Percentiles rank a stretch among this genome's conserved stretches.
Evolutionary conservation across 1,140 invertebrate genomes (phyloP).

Genomic region (Mamestra configurata): DNA sequence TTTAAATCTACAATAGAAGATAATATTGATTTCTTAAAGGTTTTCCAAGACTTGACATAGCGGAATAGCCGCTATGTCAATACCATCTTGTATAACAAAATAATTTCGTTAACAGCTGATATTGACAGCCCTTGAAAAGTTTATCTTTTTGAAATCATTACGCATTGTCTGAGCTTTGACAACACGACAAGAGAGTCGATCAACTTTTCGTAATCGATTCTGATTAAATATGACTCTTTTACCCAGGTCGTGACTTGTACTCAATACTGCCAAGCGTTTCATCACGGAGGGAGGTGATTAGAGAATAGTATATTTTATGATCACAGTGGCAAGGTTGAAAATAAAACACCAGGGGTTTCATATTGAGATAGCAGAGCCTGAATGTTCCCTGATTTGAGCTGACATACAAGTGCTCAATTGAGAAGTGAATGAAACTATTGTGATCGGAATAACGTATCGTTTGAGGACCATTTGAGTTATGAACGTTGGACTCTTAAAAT

Average conservation of each 20-base stretch:
- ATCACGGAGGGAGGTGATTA: conserved; percentile 46
- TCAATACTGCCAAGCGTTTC: conserved; percentile 57
- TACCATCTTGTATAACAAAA: conserved; percentile 7
- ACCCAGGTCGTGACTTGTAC: conserved; percentile 59
- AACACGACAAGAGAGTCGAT: conserved; percentile 43
- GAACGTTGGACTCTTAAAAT: conserved; percentile 58
- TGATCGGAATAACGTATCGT: conserved; percentile 61
- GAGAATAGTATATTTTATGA: conserved; percentile 8
- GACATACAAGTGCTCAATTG: conserved; percentile 67
- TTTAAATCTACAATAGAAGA: neutral
- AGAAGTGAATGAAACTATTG: conserved; percentile 74
- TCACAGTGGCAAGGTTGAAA: conserved; percentile 17
- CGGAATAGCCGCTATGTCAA: too few species aligned
- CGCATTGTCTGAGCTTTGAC: conserved; percentile 37
- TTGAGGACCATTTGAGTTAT: conserved; percentile 56
- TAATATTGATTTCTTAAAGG: neutral
- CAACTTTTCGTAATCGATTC: conserved; percentile 61
- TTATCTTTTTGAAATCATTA: conserved; percentile 45
- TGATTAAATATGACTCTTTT: conserved; percentile 56
- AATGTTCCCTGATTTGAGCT: conserved; percentile 65
- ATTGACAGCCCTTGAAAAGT: conserved; percentile 38
- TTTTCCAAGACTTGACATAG: neutral
- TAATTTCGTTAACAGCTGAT: conserved; percentile 37
- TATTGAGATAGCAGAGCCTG: conserved; percentile 46
- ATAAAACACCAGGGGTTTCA: neutral